Evolutionary conservation across 1,140 invertebrate genomes (phyloP), one percentile per base, ranked within the genome.

Genomic region (Bombus impatiens): DNA sequence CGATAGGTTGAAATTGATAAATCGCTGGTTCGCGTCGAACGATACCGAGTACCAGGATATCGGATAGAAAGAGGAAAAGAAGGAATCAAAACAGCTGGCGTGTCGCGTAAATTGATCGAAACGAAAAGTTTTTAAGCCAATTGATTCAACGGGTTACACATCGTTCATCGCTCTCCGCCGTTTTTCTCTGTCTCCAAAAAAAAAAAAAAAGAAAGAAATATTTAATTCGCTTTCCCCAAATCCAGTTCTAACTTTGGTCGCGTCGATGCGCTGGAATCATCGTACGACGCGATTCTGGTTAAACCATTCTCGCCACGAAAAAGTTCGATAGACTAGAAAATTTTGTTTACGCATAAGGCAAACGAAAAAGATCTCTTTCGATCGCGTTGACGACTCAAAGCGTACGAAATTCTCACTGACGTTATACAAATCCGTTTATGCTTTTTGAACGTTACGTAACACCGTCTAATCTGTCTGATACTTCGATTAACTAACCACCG

Each of bases 61-160:
- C 18, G 71, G 40, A n/a, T 67, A 74, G 72, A 78, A 68, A 68
- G 84, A 32, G 87, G 67, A 74, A 84, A 81, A 65, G 25, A 22
- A 84, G 77, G 42, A 32, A 22, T 40, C 79, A 83, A 83, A 86
- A 86, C 78, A 90, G 62, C 53, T 62, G 87, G 82, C 75, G 88
- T 87, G 87, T 90, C 71, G 87, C 75, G 82, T 81, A 87, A 88
- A 92, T 92, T 91, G 90, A 92, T 91, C 87, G 91, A 90, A 90
- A 91, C 86, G 84, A 92, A 92, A 91, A 89, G 88, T 87, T 90
- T 59, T 82, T 68, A 71, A 86, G 80, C 89, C 90, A 88, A 90
- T 90, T 89, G 87, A 82, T 82, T 79, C 89, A 68, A 67, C 72
- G 86, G 78, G 75, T 72, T 75, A 72, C 62, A 81, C 74, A 89